These are phyloP conservation scores for Tinamus major DNA, from an alignment of 2,797 vertebrate species.

Conservation along the genomic window DNA sequence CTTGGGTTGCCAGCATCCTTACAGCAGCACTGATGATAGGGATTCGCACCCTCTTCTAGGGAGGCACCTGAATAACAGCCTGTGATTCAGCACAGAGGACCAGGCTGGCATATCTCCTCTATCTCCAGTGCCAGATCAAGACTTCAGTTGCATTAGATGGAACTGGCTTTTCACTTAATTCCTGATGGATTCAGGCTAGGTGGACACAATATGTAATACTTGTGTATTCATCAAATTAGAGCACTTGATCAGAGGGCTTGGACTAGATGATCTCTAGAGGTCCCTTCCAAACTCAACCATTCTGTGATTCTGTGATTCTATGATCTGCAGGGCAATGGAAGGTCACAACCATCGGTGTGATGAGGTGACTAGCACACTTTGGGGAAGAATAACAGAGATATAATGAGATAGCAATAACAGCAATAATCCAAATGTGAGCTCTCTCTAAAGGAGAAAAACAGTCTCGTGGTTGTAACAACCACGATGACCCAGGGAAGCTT, in stretches of 20 bases:
- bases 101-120: not conserved
- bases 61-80: too few relatives aligned
- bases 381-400: not conserved
- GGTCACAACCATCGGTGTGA: not conserved
- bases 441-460: not conserved
- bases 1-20: accelerated
- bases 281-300: too few relatives aligned
- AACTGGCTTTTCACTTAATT: not conserved
- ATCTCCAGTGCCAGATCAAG: not conserved
- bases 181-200: not conserved
- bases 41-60: not conserved
- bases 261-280: too few relatives aligned
- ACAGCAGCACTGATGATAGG: not conserved
- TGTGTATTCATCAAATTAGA: not conserved
- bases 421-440: not conserved
- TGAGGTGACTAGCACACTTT: not conserved
- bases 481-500: not conserved
- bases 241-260: too few relatives aligned
- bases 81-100: not conserved
- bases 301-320: too few relatives aligned
- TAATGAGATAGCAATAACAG: not conserved
- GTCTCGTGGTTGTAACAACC: not conserved
- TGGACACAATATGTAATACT: not conserved
- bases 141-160: not conserved
- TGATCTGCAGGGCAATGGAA: not conserved